phyloP scores from a whole-genome alignment of 30 jellyfish, hydroid and myxozoan genomes.

The Sanderia malayensis region DNA sequence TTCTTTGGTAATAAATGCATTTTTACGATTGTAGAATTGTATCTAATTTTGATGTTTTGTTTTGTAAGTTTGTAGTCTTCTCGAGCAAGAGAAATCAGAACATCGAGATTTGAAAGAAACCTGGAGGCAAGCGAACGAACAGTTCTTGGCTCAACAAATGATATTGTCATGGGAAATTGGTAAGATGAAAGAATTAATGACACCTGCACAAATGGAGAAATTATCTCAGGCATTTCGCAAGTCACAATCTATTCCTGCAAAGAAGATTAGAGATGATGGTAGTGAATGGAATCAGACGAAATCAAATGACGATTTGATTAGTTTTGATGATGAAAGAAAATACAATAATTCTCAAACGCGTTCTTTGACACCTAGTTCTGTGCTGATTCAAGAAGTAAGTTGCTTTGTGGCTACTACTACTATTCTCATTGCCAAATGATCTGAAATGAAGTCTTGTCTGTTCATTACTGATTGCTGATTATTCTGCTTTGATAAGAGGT shows the following conservation, averaged over 20 bases:
- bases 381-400: slow-evolving; percentile 45
- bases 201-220: slow-evolving; percentile 83
- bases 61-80: slow-evolving; percentile 73
- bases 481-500: too few species aligned
- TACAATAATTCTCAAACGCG: background rate
- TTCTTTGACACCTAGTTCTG: slow-evolving; percentile 47
- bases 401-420: too few species aligned
- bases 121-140: slow-evolving; percentile 89
- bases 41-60: too few species aligned
- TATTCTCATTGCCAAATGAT: too few species aligned
- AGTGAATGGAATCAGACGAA: slow-evolving; percentile 10
- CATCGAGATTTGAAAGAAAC: slow-evolving; percentile 86
- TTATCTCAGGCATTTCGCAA: slow-evolving; percentile 65
- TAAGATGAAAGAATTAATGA: slow-evolving; percentile 51
- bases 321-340: slow-evolving; percentile 19
- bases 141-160: slow-evolving; percentile 78
- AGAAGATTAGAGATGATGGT: slow-evolving; percentile 21
- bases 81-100: slow-evolving; percentile 82
- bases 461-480: too few species aligned
- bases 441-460: too few species aligned
- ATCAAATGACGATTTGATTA: slow-evolving; percentile 37
- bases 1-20: too few species aligned
- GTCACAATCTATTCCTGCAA: slow-evolving; percentile 46
- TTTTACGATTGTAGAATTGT: too few species aligned
- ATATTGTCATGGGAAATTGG: slow-evolving; percentile 64